Conservation (phyloP, 1,140 invertebrate genomes). For the Drosophila busckii region DNA sequence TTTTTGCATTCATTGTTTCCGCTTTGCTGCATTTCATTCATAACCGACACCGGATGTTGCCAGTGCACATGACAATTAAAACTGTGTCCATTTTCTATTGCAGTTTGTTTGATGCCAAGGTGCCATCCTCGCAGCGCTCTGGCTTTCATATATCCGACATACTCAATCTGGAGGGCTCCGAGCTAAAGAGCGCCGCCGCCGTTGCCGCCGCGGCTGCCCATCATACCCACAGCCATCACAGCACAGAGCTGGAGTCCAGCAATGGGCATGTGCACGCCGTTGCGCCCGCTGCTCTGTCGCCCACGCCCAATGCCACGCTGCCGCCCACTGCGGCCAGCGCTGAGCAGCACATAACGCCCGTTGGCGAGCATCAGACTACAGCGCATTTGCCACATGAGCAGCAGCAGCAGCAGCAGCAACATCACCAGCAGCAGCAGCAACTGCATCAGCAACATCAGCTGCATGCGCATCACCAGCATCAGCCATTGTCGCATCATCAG, state of each 20-base stretch:
- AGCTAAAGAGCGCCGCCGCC: conserved; percentile 67
- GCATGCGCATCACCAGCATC: conserved; percentile 32
- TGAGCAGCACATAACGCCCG: conserved; percentile 18
- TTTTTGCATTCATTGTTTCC: no score
- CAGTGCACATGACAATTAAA: no score
- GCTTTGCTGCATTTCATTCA: no score
- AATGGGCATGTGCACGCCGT: conserved; percentile 38
- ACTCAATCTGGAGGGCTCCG: conserved; percentile 82
- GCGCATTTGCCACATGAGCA: conserved; percentile 43
- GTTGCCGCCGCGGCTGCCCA: conserved; percentile 42
- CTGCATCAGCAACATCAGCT: conserved; percentile 33
- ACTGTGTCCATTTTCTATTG: conserved; percentile 10
- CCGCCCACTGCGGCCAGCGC: conserved; percentile 17
- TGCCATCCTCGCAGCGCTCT: conserved; percentile 80
- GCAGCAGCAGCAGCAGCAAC: conserved; percentile 15
- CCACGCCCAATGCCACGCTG: conserved; percentile 33
- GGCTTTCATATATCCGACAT: conserved; percentile 89
- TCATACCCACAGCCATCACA: conserved; percentile 36
- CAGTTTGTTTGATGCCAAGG: conserved; percentile 74
- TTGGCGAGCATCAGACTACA: conserved; percentile 42
- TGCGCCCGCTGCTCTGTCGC: conserved; percentile 45
- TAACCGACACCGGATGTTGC: no score
- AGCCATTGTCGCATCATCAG: conserved; percentile 40
- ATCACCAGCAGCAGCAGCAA: conserved; percentile 21
- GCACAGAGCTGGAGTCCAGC: conserved; percentile 38